These are phyloP conservation scores for Aythya baeri DNA, from an alignment of 2,113 vertebrate species.

Conservation along the genomic window DNA sequence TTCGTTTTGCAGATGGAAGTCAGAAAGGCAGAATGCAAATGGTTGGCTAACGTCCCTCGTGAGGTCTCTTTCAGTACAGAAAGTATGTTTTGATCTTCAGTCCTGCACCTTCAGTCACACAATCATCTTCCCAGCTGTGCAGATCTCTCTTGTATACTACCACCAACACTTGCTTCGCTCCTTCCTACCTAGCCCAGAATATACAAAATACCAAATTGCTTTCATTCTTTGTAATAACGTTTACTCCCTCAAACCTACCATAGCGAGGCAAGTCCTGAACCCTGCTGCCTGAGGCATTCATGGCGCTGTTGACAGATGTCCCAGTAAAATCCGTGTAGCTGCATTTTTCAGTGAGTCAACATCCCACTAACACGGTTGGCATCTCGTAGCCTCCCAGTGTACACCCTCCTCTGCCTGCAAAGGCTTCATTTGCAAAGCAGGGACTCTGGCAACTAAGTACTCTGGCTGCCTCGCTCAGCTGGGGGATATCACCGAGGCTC, in stretches of 20 bases:
- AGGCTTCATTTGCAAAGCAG: background rate
- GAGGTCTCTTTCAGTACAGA: background rate
- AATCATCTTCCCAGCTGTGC: background rate
- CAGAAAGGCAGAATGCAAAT: background rate
- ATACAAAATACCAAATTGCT: background rate
- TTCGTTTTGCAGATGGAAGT: background rate
- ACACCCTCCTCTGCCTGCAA: background rate
- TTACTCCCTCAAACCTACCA: background rate
- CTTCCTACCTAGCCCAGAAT: background rate
- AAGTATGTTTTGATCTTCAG: background rate
- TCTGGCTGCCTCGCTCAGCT: background rate
- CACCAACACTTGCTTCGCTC: background rate
- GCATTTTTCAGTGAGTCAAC: background rate
- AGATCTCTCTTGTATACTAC: background rate
- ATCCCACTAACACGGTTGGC: background rate
- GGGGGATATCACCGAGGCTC: background rate
- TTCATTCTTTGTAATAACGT: background rate
- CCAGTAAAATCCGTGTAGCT: background rate
- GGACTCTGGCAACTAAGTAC: background rate
- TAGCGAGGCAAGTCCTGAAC: background rate
- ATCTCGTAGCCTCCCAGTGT: background rate
- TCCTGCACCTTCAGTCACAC: background rate
- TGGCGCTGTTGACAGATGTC: background rate
- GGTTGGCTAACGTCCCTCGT: background rate
- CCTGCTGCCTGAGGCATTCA: background rate